Evolutionary conservation across 2,888 invertebrate genomes (phyloP).

Genomic region (Melolontha melolontha): DNA sequence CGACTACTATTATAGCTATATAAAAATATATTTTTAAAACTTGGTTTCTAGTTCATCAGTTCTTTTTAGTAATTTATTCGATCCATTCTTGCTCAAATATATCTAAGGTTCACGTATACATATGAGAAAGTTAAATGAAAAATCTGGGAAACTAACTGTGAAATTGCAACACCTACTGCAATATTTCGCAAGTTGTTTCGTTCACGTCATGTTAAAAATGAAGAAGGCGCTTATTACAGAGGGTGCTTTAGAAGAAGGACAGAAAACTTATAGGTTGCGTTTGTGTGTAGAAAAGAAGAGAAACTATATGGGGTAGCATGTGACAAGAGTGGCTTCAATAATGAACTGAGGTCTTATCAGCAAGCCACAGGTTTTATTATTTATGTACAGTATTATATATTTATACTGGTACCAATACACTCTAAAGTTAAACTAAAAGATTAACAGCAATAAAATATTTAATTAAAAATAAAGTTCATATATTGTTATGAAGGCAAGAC

Average conservation of each 20-base stretch:
- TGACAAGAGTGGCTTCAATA: slow-evolving; percentile 30
- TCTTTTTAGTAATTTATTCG: too few species aligned
- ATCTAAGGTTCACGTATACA: too few species aligned
- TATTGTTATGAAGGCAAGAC: too few species aligned
- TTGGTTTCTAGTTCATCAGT: too few species aligned
- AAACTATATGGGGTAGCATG: slow-evolving; percentile 30
- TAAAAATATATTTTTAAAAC: too few species aligned
- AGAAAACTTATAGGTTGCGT: not conserved
- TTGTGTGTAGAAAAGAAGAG: slow-evolving; percentile 6
- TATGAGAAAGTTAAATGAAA: slow-evolving; percentile 2
- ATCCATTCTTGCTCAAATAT: too few species aligned
- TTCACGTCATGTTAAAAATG: not conserved
- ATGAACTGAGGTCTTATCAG: slow-evolving; percentile 36
- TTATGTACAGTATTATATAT: not conserved
- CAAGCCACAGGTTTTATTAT: slow-evolving; percentile 23
- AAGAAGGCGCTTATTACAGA: not conserved
- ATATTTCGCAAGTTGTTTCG: not conserved
- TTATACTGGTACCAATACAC: slow-evolving; percentile 11
- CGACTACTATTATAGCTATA: too few species aligned
- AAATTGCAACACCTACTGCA: slow-evolving; percentile 34
- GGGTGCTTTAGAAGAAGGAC: not conserved
- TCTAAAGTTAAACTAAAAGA: slow-evolving; percentile 5
- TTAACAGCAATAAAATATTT: not conserved
- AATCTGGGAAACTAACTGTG: slow-evolving; percentile 11
- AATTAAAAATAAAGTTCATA: too few species aligned